phyloP scores from a whole-genome alignment of 2,113 vertebrate species.

The Gambusia affinis region DNA sequence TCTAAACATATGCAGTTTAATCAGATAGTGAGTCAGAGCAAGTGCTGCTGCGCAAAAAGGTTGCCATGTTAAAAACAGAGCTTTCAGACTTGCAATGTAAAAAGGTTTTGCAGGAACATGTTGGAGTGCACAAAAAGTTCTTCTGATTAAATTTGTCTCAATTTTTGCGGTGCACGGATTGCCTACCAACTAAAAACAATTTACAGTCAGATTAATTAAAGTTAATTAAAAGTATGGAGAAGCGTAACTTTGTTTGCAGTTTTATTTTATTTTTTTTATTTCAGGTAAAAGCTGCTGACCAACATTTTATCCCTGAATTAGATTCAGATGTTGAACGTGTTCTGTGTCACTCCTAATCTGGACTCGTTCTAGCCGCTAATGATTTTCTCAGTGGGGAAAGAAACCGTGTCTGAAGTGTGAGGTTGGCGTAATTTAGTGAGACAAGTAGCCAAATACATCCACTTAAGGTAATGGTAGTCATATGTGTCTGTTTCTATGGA shows the following conservation, averaged over 20 bases:
- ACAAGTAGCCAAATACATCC: conserved; percentile 66
- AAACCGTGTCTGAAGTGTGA: conserved; percentile 36
- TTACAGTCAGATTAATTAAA: conserved; percentile 47
- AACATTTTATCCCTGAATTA: conserved; percentile 10
- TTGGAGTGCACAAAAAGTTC: conserved; percentile 19
- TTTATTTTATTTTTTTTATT: conserved; percentile 24
- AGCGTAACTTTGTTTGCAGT: conserved; percentile 23
- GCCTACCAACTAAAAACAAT: conserved; percentile 35
- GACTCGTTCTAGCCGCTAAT: conserved; percentile 22
- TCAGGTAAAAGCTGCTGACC: conserved; percentile 2
- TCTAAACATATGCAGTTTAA: conserved; percentile 73
- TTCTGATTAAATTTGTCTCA: conserved; percentile 30
- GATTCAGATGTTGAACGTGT: conserved; percentile 17
- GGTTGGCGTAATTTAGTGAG: conserved; percentile 60
- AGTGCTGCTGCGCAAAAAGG: conserved; percentile 59
- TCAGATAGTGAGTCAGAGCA: conserved; percentile 67
- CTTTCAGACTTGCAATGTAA: conserved; percentile 18
- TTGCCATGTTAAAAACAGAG: conserved; percentile 55
- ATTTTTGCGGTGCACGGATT: conserved; percentile 18
- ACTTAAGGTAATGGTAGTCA: conserved; percentile 73
- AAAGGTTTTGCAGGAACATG: conserved; percentile 14
- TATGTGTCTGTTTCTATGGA: conserved; percentile 58
- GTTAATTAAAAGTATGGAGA: conserved; percentile 21
- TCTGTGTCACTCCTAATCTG: conserved; percentile 20
- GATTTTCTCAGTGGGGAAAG: conserved; percentile 39